phyloP scores from a whole-genome alignment of 2,113 vertebrate genomes.

The Isichthys henryi region DNA sequence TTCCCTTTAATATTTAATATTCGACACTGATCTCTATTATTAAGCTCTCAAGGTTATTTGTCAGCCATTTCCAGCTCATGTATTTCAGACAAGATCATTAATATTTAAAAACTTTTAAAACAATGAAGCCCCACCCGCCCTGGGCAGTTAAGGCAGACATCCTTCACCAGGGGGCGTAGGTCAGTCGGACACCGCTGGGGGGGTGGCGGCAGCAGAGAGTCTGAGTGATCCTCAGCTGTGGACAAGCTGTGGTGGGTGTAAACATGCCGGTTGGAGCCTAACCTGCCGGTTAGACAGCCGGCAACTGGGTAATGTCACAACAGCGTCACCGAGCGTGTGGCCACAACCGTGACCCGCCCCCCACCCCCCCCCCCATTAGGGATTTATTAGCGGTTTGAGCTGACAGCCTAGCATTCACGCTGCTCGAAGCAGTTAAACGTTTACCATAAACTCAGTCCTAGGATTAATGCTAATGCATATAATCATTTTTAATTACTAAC shows the following conservation, averaged over 20 bases:
- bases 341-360: neutral
- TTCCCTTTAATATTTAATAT: slow-evolving; percentile 15
- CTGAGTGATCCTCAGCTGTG: neutral
- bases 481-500: slow-evolving; percentile 20
- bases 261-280: neutral
- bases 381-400: neutral
- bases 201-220: too few species aligned
- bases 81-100: neutral
- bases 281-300: neutral
- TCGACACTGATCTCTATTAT: neutral
- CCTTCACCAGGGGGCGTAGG: neutral
- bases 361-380: neutral
- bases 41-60: neutral
- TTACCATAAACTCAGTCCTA: neutral
- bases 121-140: neutral
- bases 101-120: neutral
- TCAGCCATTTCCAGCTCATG: neutral
- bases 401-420: neutral
- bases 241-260: neutral
- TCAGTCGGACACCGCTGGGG: neutral
- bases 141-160: neutral
- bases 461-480: slow-evolving; percentile 14
- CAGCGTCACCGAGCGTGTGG: neutral
- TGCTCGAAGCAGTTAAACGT: neutral
- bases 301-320: neutral